Evolutionary conservation across 2,888 invertebrate species (phyloP), one percentile per base, ranked within the genome.

Genomic region (Scaptodrosophila latifasciaeformis): DNA sequence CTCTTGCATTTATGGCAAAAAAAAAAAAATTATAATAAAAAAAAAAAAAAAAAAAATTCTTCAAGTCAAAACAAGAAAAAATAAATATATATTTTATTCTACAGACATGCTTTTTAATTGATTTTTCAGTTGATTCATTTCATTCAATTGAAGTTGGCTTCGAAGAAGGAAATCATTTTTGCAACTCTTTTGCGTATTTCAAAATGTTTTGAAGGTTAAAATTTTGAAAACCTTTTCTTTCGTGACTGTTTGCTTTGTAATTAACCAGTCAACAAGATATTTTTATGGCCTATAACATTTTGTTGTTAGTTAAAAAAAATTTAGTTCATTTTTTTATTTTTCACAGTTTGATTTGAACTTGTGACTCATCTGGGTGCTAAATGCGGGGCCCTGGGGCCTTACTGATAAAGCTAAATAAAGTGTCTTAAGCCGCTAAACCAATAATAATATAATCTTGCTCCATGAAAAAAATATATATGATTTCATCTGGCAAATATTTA

Each of bases 231-330:
- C 24, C 24, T 24, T 24, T n/a, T n/a, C n/a, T n/a, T n/a, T n/a
- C n/a, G n/a, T n/a, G n/a, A 47, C 54, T 67, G 46, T 67, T 71
- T 72, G 58, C 70, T 69, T 65, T 67, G 60, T 56, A 61, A 65
- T 52, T 52, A 42, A 60, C 60, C 39, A 54, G 55, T 48, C 60
- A 63, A 61, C 56, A 68, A n/a, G 58, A 49, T 56, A 56, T 35
- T 48, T 59, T 40, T 29, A n/a, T n/a, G n/a, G n/a, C n/a, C n/a
- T n/a, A n/a, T n/a, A n/a, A n/a, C n/a, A n/a, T n/a, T n/a, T n/a
- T n/a, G n/a, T n/a, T n/a, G n/a, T n/a, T n/a, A n/a, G n/a, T n/a
- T n/a, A n/a, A n/a, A n/a, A n/a, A n/a, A n/a, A n/a, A n/a, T n/a
- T n/a, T n/a, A n/a, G n/a, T n/a, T n/a, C n/a, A n/a, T n/a, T n/a